A percentile compares a stretch with the other conserved stretches of the same genome.
These are phyloP conservation scores for Mustela lutreola DNA, from an alignment of 2,113 vertebrate genomes.

Conservation along the genomic window DNA sequence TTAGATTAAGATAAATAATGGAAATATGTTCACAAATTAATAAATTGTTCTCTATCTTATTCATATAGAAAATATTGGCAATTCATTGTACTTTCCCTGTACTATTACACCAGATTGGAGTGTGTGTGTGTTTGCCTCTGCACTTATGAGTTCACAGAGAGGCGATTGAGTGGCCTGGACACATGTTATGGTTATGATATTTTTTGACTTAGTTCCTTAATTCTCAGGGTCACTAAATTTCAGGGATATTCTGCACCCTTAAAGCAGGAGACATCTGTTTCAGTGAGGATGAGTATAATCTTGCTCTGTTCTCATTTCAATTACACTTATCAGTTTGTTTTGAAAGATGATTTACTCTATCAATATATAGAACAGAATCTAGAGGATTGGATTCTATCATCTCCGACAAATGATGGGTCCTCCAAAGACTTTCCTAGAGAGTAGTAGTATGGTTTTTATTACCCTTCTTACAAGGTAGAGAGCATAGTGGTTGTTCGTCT, in stretches of 20 bases:
- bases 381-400: background rate
- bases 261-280: background rate
- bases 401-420: background rate
- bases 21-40: background rate
- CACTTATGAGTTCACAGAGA: background rate
- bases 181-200: background rate
- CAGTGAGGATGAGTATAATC: background rate
- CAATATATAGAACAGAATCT: background rate
- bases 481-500: background rate
- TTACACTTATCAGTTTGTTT: background rate
- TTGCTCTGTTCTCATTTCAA: background rate
- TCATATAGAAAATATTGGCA: background rate
- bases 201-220: constrained; percentile 20
- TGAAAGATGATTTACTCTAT: background rate
- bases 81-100: background rate
- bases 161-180: background rate
- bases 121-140: background rate
- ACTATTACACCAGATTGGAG: background rate
- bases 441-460: background rate
- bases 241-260: background rate
- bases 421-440: background rate
- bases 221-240: constrained; percentile 1
- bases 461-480: background rate
- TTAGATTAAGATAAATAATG: background rate
- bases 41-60: background rate